phyloP scores from a whole-genome alignment of 2,797 vertebrate genomes.

The Mus spretus region DNA sequence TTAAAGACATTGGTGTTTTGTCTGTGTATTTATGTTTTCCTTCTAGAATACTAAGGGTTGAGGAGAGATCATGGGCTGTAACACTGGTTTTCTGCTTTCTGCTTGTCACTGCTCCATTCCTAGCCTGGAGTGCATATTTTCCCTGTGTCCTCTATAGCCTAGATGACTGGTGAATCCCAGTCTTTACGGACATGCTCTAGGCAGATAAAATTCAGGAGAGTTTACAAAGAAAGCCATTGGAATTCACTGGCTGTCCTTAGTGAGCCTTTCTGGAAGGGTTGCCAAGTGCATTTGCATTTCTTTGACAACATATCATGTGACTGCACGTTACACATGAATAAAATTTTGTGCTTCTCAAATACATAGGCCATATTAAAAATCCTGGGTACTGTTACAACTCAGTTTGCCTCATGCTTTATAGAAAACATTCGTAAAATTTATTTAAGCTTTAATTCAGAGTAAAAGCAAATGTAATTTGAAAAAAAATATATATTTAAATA shows the following conservation, averaged over 20 bases:
- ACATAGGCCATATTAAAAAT: background rate
- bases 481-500: background rate
- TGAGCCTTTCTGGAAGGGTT: background rate
- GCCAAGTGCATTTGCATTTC: background rate
- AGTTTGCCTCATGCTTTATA: background rate
- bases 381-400: background rate
- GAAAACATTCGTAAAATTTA: background rate
- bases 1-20: background rate
- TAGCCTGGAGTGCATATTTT: background rate
- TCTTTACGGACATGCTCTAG: background rate
- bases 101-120: background rate
- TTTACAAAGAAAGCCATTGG: background rate
- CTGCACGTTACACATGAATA: background rate
- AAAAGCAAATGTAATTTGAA: conserved; percentile 49
- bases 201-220: background rate
- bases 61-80: too few relatives aligned
- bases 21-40: background rate
- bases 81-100: background rate
- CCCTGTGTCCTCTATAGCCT: background rate
- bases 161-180: background rate
- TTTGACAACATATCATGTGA: conserved; percentile 18
- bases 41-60: background rate
- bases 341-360: background rate
- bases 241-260: background rate
- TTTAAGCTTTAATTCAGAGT: conserved; percentile 31